These are phyloP conservation scores for Dermatemys mawii DNA, from an alignment of 2,113 vertebrate species.

Conservation along the genomic window DNA sequence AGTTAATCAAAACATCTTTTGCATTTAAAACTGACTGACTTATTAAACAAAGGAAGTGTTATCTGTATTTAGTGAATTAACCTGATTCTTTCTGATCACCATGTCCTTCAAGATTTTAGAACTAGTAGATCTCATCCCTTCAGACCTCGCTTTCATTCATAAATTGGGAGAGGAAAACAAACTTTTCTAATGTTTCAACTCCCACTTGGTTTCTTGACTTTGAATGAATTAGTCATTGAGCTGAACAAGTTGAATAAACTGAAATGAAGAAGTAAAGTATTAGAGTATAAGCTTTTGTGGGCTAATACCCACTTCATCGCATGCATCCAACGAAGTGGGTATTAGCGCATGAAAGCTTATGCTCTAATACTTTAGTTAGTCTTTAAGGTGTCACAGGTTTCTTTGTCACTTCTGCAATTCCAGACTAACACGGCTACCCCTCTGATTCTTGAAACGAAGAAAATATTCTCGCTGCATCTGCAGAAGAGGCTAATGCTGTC, in stretches of 20 bases:
- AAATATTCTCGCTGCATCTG: background rate
- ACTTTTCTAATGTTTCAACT: background rate
- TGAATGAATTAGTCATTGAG: background rate
- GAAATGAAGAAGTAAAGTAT: no score
- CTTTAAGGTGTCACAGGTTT: no score
- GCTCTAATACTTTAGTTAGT: no score
- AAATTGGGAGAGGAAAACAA: background rate
- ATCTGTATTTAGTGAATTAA: background rate
- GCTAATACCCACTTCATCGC: no score
- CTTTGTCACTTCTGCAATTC: no score
- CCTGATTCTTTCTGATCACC: background rate
- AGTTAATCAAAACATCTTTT: background rate
- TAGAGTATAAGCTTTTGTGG: no score
- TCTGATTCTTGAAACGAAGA: background rate
- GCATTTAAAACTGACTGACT: background rate
- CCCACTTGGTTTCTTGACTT: background rate
- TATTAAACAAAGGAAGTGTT: background rate
- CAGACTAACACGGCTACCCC: no score
- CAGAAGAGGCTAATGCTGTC: background rate
- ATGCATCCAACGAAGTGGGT: no score
- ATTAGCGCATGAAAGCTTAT: no score
- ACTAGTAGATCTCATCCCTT: background rate
- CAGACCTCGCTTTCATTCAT: background rate
- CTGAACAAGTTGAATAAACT: background rate
- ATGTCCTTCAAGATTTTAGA: background rate